These are phyloP conservation scores for Aptenodytes patagonicus DNA, from an alignment of 2,113 vertebrate species.

Conservation along the genomic window DNA sequence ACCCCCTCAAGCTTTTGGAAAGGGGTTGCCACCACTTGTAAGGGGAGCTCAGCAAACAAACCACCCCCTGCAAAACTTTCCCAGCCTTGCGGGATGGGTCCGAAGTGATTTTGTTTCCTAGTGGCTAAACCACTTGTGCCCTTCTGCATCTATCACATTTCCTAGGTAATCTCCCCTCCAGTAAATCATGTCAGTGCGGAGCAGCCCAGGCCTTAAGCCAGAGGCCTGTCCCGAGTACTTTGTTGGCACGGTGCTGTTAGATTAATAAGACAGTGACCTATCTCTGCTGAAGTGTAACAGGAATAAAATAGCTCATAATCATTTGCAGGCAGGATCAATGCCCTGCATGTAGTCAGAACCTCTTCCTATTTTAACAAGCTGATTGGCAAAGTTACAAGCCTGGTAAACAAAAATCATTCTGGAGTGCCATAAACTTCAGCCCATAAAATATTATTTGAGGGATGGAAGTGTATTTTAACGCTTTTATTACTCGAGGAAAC, in stretches of 20 bases:
- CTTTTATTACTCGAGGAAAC: conserved; percentile 32
- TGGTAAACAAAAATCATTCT: conserved; percentile 57
- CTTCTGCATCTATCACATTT: conserved; percentile 27
- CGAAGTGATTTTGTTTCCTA: neutral
- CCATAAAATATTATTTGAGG: conserved; percentile 48
- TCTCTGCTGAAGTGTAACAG: conserved; percentile 57
- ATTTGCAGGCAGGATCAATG: conserved; percentile 63
- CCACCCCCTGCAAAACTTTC: neutral
- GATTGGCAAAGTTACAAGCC: conserved; percentile 67
- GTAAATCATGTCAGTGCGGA: conserved; percentile 42
- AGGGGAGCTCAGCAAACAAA: neutral
- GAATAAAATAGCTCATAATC: conserved; percentile 71
- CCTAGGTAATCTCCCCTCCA: conserved; percentile 1
- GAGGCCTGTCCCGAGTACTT: conserved; percentile 14
- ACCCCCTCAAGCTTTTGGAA: neutral
- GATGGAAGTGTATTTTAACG: conserved; percentile 26
- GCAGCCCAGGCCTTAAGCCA: conserved; percentile 35
- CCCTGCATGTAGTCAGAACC: conserved; percentile 51
- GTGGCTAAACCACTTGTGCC: neutral
- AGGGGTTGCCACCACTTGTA: neutral
- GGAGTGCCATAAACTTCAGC: conserved; percentile 45
- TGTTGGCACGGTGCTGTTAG: conserved; percentile 41
- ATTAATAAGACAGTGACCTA: conserved; percentile 68
- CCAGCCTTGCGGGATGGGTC: neutral
- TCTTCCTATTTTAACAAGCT: conserved; percentile 69